Evolutionary conservation across 1,140 invertebrate species (phyloP), one percentile per base, ranked within the genome.

Genomic region (Caenorhabditis elegans): DNA sequence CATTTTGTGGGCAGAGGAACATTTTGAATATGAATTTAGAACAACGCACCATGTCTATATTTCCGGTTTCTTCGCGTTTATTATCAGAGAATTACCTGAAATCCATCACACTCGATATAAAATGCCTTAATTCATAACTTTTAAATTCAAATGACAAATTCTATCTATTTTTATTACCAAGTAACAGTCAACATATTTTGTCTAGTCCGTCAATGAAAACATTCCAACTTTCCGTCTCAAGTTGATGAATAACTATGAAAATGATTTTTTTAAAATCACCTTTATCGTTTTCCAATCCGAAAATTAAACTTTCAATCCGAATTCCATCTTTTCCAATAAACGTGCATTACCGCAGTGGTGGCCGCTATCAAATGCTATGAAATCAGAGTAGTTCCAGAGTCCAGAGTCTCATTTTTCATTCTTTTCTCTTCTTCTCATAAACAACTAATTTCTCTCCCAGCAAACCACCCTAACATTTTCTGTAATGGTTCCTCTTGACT

Each of bases 331-430:
- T 31, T 60, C 17, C 11, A 31, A 31, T 4, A 28, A 60, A 60
- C 53, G 53, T 60, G 53, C 53, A 31, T 6, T 60, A n/a, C 10
- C 53, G 10, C 49, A 22, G 26, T 22, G 49, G 49, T 24, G 19
- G 49, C 34, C 19, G 28, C n/a, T 24, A 22, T 34, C 60, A 15
- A 39, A 22, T 0, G 31, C 17, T 11, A 34, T 5, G 34, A 70
- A 70, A 70, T 39, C 60, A 70, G 60, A 70, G 60, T 70, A 70
- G 26, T 70, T 70, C 60, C 60, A 70, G 60, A 70, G 60, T 70
- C 60, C 60, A 70, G 31, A 70, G 60, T 70, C n/a, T 70, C 34
- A 26, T 24, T 19, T 55, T 28, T 55, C 31, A 8, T 17, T 34
- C 28, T 17, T 17, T 34, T 34, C 34, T 70, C 19, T 70, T 39